Evolutionary conservation across 2,888 invertebrate species (phyloP).

Genomic region (Dorcus hopei): DNA sequence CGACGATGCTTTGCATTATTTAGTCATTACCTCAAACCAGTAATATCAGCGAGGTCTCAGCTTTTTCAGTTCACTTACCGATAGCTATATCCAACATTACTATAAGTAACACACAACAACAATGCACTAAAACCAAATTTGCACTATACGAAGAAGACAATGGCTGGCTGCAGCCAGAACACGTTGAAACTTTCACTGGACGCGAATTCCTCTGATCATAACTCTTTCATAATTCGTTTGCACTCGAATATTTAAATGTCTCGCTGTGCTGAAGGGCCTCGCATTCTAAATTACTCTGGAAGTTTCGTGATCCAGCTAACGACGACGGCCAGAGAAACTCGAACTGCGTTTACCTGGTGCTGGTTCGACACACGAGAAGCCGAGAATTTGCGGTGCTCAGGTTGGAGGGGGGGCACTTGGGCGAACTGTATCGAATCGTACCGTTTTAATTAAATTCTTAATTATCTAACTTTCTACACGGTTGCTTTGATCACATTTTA

Average conservation of each 20-base stretch:
- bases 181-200: not conserved
- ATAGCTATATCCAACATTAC: constrained; percentile 6
- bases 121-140: too few species aligned
- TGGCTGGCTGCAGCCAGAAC: not conserved
- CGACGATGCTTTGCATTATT: too few species aligned
- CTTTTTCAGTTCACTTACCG: not conserved
- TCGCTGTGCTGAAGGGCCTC: too few species aligned
- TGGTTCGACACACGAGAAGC: constrained; percentile 4
- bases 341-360: not conserved
- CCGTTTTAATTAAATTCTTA: not conserved
- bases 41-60: too few species aligned
- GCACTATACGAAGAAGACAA: too few species aligned
- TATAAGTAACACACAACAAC: too few species aligned
- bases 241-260: not conserved
- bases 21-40: too few species aligned
- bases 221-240: not conserved
- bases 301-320: too few species aligned
- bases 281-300: too few species aligned
- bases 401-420: constrained; percentile 1
- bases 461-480: too few species aligned
- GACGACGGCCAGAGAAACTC: too few species aligned
- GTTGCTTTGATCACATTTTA: too few species aligned
- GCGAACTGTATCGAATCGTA: not conserved
- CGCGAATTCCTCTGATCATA: not conserved
- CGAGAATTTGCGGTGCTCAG: constrained; percentile 4